phyloP scores from a whole-genome alignment of 1,140 invertebrate species.

The Probaryconus sp. region DNA sequence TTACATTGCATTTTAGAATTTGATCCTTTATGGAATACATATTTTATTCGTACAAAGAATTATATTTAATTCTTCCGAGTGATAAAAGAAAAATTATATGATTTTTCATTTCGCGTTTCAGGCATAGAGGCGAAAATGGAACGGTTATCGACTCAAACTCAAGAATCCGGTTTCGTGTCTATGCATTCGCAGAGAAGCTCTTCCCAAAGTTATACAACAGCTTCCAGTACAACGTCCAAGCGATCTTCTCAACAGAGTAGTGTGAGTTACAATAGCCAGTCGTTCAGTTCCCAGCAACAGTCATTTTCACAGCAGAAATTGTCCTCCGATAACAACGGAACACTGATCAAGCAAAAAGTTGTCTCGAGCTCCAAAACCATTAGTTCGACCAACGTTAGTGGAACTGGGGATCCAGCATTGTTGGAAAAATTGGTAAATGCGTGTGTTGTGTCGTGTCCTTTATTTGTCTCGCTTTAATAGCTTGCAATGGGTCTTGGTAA shows the following conservation, averaged over 20 bases:
- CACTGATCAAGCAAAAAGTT: constrained; percentile 69
- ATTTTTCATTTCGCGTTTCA: constrained; percentile 37
- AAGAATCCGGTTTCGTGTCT: constrained; percentile 85
- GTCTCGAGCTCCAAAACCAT: constrained; percentile 70
- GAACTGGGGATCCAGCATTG: constrained; percentile 64
- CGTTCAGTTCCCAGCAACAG: constrained; percentile 76
- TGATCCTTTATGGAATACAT: no score
- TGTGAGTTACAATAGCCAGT: constrained; percentile 74
- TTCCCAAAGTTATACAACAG: constrained; percentile 80
- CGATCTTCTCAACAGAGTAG: constrained; percentile 80
- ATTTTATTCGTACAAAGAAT: not conserved
- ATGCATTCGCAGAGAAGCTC: constrained; percentile 83
- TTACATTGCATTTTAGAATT: no score
- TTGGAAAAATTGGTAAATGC: constrained; percentile 75
- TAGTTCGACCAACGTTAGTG: constrained; percentile 66
- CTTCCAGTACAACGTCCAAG: constrained; percentile 79
- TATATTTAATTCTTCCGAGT: constrained; percentile 4
- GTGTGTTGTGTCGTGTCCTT: constrained; percentile 66
- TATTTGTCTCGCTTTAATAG: constrained; percentile 23
- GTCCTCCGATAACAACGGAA: constrained; percentile 70
- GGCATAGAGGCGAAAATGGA: constrained; percentile 77
- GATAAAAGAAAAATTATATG: not conserved
- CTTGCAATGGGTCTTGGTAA: not conserved
- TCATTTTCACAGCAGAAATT: constrained; percentile 74
- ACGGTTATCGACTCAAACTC: constrained; percentile 76